These are phyloP conservation scores for Ostrea denselamellosa DNA, from an alignment of 1,140 invertebrate species.

Conservation along the genomic window DNA sequence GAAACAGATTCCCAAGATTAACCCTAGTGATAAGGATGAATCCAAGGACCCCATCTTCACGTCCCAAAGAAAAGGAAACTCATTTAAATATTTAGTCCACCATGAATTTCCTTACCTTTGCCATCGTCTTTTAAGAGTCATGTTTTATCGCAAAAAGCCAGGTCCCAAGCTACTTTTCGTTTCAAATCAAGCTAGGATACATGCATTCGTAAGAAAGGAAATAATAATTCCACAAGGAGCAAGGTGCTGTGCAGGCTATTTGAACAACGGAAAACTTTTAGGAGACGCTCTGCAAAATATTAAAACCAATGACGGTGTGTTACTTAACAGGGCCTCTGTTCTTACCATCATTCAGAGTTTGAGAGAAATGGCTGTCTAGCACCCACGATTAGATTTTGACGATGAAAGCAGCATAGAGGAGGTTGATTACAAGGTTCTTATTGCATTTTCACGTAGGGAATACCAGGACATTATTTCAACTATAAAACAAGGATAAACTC, in stretches of 20 bases:
- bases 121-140: background rate
- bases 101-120: background rate
- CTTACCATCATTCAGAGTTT: background rate
- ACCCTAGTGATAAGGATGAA: background rate
- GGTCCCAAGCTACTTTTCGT: background rate
- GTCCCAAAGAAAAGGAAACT: background rate
- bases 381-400: background rate
- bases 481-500: background rate
- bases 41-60: background rate
- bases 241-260: too few species aligned
- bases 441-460: background rate
- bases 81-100: background rate
- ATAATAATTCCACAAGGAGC: too few species aligned
- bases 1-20: too few species aligned
- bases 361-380: background rate
- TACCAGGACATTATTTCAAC: too few species aligned
- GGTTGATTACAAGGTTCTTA: background rate
- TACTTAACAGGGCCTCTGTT: too few species aligned
- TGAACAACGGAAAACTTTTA: too few species aligned
- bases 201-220: background rate
- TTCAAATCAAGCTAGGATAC: background rate
- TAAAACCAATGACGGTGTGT: too few species aligned
- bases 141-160: background rate
- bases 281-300: too few species aligned
- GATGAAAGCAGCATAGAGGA: background rate